Percentiles rank a stretch among this genome's conserved stretches.
Conservation (phyloP, 2,113 vertebrate species). For the Haemorhous mexicanus region DNA sequence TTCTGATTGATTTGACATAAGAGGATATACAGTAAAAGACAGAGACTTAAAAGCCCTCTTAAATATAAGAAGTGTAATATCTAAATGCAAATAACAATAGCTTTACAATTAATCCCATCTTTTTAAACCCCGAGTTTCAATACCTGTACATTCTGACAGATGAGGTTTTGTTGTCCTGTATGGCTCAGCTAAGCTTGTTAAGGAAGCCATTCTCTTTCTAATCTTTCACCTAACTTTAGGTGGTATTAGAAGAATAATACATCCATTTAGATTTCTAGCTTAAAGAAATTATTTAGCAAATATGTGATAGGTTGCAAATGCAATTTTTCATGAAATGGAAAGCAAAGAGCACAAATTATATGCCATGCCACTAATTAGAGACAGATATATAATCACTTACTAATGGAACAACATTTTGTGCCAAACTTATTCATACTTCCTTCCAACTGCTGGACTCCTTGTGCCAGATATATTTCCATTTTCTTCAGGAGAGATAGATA, state of each 20-base stretch:
- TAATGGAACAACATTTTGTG: conserved; percentile 41
- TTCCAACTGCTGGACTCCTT: conserved; percentile 48
- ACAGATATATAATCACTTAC: conserved; percentile 37
- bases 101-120: conserved; percentile 38
- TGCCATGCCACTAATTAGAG: conserved; percentile 42
- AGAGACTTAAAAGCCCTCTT: not conserved
- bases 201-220: not conserved
- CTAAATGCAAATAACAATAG: conserved; percentile 31
- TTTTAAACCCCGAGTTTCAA: not conserved
- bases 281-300: conserved; percentile 24
- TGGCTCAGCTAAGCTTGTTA: conserved; percentile 11
- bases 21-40: conserved; percentile 25
- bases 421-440: conserved; percentile 56
- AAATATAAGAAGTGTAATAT: conserved; percentile 29
- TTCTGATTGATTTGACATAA: conserved; percentile 29
- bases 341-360: conserved; percentile 11
- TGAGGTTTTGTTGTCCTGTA: not conserved
- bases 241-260: conserved; percentile 1
- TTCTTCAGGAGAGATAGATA: conserved; percentile 44
- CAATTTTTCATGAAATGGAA: conserved; percentile 6
- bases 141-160: not conserved
- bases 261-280: not conserved
- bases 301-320: not conserved
- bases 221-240: not conserved
- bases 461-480: conserved; percentile 61